phyloP scores from a whole-genome alignment of 2,113 vertebrate species.

The Balaenoptera acutorostrata region DNA sequence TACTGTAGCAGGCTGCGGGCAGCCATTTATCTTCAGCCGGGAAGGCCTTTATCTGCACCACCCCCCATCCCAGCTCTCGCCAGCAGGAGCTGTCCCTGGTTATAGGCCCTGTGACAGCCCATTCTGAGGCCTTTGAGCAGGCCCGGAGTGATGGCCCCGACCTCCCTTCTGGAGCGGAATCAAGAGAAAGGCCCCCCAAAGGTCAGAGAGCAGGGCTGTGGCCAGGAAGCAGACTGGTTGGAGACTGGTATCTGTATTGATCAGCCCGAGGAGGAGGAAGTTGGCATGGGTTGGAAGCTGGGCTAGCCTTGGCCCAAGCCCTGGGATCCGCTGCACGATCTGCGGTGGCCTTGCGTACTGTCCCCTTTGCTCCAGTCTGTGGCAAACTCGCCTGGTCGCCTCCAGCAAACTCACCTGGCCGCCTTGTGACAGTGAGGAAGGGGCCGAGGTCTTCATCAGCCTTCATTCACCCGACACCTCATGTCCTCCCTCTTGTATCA shows the following conservation, averaged over 20 bases:
- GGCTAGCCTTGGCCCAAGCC: slow-evolving; percentile 15
- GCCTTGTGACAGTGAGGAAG: neutral
- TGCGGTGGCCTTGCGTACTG: neutral
- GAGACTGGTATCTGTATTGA: slow-evolving; percentile 76
- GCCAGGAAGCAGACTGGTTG: slow-evolving; percentile 78
- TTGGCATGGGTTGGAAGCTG: slow-evolving; percentile 34
- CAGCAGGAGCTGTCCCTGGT: slow-evolving; percentile 91
- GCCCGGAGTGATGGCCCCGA: slow-evolving; percentile 90
- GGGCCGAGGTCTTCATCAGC: neutral
- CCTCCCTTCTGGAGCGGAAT: slow-evolving; percentile 67
- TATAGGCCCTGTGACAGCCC: slow-evolving; percentile 82
- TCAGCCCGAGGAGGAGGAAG: slow-evolving; percentile 63
- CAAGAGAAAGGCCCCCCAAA: slow-evolving; percentile 80
- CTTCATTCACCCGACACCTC: neutral
- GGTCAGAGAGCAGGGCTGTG: slow-evolving; percentile 84
- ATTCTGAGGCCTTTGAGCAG: slow-evolving; percentile 83
- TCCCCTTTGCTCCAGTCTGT: neutral
- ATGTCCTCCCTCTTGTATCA: neutral
- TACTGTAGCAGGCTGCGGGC: slow-evolving; percentile 85
- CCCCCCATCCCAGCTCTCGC: slow-evolving; percentile 79
- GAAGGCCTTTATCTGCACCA: slow-evolving; percentile 85
- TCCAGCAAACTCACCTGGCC: neutral
- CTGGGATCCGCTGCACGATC: neutral
- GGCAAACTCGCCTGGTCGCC: neutral
- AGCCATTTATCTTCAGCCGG: slow-evolving; percentile 91